Evolutionary conservation across 2,113 vertebrate species (phyloP).

Genomic region (Naja naja): DNA sequence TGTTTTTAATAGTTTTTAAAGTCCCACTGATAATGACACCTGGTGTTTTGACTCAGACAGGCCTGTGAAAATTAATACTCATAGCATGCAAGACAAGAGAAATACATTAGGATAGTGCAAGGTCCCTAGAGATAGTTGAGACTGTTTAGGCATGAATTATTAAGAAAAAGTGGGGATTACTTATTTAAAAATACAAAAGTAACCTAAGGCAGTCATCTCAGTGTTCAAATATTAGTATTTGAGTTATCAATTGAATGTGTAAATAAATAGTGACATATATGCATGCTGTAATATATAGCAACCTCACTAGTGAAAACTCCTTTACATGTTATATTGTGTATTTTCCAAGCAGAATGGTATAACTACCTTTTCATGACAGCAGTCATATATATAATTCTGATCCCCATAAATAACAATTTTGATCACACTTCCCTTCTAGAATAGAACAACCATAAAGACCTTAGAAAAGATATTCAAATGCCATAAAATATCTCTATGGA

Average conservation of each 20-base stretch:
- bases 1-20: conserved; percentile 13
- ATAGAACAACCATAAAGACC: background rate
- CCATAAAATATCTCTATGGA: background rate
- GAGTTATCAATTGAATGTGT: background rate
- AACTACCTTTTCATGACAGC: background rate
- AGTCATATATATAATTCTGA: background rate
- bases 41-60: conserved; percentile 4
- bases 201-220: background rate
- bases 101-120: conserved; percentile 43
- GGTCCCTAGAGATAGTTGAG: conserved; percentile 34
- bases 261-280: background rate
- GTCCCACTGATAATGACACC: background rate
- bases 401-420: background rate
- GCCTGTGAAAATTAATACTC: conserved; percentile 53
- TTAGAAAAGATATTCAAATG: background rate
- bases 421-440: background rate
- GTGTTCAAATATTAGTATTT: conserved; percentile 9
- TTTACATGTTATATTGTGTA: background rate
- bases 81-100: conserved; percentile 27
- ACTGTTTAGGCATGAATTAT: conserved; percentile 28
- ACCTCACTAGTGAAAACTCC: background rate
- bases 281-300: background rate
- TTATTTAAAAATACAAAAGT: conserved; percentile 24
- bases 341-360: background rate
- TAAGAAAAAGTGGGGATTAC: conserved; percentile 23